Evolutionary conservation across 2,888 invertebrate species (phyloP).

Genomic region (Ligdia adustata): DNA sequence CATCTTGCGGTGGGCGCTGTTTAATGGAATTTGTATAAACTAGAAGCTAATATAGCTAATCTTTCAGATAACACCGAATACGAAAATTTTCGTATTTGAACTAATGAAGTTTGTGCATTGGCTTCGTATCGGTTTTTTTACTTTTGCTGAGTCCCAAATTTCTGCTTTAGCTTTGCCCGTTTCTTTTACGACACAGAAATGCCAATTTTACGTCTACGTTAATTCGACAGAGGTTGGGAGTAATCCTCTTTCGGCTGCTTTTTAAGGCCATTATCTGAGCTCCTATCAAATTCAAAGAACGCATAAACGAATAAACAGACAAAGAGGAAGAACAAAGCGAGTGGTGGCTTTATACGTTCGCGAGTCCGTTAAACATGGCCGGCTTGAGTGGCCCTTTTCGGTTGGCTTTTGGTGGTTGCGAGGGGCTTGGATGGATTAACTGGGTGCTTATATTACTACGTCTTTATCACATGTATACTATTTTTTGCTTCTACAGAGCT

Average conservation of each 20-base stretch:
- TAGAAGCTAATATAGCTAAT: background rate
- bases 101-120: no score
- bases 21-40: background rate
- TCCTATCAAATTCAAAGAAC: constrained; percentile 48
- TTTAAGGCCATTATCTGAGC: constrained; percentile 54
- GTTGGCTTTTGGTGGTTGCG: constrained; percentile 25
- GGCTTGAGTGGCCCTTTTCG: constrained; percentile 25
- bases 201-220: constrained; percentile 25
- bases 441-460: constrained; percentile 21
- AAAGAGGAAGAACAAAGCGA: constrained; percentile 35
- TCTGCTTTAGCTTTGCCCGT: constrained; percentile 6
- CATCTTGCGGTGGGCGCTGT: constrained; percentile 4
- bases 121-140: background rate
- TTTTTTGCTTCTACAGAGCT: no score
- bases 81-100: background rate
- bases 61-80: no score
- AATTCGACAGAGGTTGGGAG: constrained; percentile 24
- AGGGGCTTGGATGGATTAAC: constrained; percentile 20
- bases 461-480: no score
- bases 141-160: no score
- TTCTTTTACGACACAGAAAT: constrained; percentile 6
- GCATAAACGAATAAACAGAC: constrained; percentile 45
- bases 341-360: constrained; percentile 26
- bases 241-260: constrained; percentile 47
- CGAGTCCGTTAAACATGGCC: constrained; percentile 22